Conservation (phyloP, 2,888 invertebrate genomes). For the Tridacna crocea region DNA sequence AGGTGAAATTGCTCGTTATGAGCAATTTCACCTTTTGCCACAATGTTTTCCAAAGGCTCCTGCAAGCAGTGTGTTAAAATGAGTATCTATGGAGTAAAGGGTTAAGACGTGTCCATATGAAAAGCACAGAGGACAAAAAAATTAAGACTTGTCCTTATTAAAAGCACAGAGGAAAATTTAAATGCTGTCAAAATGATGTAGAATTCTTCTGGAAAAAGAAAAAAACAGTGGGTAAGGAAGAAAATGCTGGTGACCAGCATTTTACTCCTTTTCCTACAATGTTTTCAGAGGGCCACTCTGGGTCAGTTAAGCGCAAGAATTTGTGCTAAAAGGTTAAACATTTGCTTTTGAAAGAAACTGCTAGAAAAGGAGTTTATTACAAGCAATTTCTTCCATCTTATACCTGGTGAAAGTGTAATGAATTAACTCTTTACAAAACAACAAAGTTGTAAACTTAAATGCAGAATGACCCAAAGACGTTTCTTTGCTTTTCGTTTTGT, state of each 20-base stretch:
- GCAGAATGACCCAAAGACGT: background rate
- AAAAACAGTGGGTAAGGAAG: background rate
- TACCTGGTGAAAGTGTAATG: background rate
- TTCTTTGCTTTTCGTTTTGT: background rate
- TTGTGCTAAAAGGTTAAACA: background rate
- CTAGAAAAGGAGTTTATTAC: background rate
- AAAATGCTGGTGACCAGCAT: no score
- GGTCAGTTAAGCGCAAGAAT: background rate
- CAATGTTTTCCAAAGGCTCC: no score
- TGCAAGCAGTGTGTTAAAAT: no score
- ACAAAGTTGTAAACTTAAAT: background rate
- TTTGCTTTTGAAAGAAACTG: background rate
- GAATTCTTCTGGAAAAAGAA: background rate
- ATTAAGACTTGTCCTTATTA: no score
- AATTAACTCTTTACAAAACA: background rate
- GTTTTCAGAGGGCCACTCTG: background rate
- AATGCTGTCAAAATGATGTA: background rate
- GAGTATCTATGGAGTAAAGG: no score
- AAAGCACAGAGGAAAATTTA: no score
- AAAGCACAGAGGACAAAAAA: no score
- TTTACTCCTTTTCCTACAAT: no score
- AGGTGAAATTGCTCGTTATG: no score
- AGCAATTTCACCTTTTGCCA: no score
- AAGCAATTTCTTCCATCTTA: background rate
- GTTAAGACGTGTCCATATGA: no score